A percentile compares a stretch with the other conserved stretches of the same genome.
These are phyloP conservation scores for Probosciger aterrimus DNA, from an alignment of 2,113 vertebrate species.

Conservation along the genomic window DNA sequence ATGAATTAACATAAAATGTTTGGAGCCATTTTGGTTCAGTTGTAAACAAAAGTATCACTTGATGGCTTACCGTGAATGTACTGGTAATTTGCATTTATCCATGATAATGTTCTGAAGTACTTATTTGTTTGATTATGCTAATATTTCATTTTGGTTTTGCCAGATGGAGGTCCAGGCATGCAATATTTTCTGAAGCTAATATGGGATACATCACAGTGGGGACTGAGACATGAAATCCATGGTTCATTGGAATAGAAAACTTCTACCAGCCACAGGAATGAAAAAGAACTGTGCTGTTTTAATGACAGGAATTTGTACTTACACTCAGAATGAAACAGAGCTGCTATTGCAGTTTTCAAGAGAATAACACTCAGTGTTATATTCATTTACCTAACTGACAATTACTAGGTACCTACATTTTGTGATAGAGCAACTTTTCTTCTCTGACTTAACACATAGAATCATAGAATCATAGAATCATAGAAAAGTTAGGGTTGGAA, in stretches of 20 bases:
- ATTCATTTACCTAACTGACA: not conserved
- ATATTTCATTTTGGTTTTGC: not conserved
- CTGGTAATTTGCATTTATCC: not conserved
- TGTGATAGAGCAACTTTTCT: not conserved
- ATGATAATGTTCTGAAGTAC: not conserved
- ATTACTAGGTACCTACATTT: not conserved
- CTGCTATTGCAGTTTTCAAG: not conserved
- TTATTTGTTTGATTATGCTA: not conserved
- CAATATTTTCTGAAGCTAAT: not conserved
- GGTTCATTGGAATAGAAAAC: not conserved
- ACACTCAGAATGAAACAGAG: not conserved
- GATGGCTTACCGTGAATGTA: not conserved
- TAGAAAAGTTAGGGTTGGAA: too few species aligned
- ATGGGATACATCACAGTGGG: not conserved
- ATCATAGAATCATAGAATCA: too few species aligned
- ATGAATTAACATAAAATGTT: not conserved
- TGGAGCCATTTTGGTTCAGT: not conserved
- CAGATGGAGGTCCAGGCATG: not conserved
- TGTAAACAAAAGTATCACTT: not conserved
- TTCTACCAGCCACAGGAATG: not conserved
- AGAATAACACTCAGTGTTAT: not conserved
- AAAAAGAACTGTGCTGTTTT: not conserved
- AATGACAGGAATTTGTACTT: not conserved
- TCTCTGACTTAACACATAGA: not conserved
- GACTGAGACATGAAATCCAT: not conserved